Conservation (phyloP, 2,888 invertebrate genomes). For the Nowickia ferox region DNA sequence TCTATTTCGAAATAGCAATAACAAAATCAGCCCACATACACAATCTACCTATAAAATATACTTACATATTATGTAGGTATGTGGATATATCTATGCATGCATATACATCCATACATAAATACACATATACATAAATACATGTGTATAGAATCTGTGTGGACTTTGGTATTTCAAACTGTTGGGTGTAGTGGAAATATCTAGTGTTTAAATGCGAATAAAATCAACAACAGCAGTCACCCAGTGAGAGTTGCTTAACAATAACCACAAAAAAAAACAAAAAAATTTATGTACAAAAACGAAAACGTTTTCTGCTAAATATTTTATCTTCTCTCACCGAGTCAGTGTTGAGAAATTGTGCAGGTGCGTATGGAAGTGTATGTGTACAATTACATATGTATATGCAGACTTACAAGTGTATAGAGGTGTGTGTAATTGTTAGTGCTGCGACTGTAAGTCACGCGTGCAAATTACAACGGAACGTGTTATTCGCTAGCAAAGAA, state of each 20-base stretch:
- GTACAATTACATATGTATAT: slow-evolving; percentile 4
- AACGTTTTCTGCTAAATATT: slow-evolving; percentile 38
- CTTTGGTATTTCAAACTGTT: slow-evolving; percentile 51
- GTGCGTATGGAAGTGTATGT: slow-evolving; percentile 24
- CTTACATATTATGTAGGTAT: not conserved
- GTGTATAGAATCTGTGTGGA: slow-evolving; percentile 41
- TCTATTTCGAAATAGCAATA: slow-evolving; percentile 70
- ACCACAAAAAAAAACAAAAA: slow-evolving; percentile 19
- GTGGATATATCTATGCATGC: not conserved
- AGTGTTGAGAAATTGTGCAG: slow-evolving; percentile 39
- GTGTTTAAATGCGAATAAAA: slow-evolving; percentile 42
- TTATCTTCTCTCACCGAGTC: slow-evolving; percentile 11
- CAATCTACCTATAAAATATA: slow-evolving; percentile 1
- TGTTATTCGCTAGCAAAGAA: slow-evolving; percentile 34
- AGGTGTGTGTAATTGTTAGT: slow-evolving; percentile 4
- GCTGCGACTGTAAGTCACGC: slow-evolving; percentile 32
- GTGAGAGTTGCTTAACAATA: slow-evolving; percentile 55
- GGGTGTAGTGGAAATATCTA: slow-evolving; percentile 65
- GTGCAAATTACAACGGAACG: slow-evolving; percentile 47
- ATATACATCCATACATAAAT: not conserved
- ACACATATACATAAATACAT: not conserved
- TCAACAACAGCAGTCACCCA: slow-evolving; percentile 47
- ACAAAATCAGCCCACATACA: slow-evolving; percentile 67
- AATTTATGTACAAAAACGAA: slow-evolving; percentile 1
- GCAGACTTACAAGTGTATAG: not conserved